Conservation (phyloP, 2,113 vertebrate genomes). For the Scartelaos histophorus region DNA sequence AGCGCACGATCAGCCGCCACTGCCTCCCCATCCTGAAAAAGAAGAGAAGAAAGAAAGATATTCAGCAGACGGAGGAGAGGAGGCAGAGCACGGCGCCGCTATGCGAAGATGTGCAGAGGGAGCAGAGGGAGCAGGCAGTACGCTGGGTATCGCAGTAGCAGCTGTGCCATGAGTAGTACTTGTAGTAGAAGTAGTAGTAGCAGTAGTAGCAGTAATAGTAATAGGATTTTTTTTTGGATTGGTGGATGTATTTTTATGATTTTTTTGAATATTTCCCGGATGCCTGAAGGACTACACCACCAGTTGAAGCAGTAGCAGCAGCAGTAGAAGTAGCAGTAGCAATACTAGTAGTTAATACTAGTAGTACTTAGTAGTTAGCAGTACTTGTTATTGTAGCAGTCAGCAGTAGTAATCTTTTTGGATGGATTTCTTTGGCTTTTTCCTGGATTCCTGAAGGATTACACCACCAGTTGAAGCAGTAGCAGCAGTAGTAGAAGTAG, state of each 20-base stretch:
- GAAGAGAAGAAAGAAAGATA: constrained; percentile 45
- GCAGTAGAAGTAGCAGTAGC: too few species aligned
- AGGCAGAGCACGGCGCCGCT: constrained; percentile 5
- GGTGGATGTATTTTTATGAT: neutral
- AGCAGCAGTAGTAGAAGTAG: neutral
- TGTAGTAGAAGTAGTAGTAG: neutral
- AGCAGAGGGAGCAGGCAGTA: constrained; percentile 22
- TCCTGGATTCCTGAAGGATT: neutral
- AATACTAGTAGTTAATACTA: neutral
- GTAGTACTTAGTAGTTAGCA: neutral
- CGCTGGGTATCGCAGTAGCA: constrained; percentile 48
- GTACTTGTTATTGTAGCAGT: neutral
- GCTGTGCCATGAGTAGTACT: neutral
- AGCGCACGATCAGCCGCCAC: neutral
- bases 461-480: neutral
- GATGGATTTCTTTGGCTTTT: too few species aligned
- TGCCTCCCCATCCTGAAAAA: constrained; percentile 25
- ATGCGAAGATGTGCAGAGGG: constrained; percentile 11
- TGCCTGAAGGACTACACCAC: too few species aligned
- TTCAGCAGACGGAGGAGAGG: constrained; percentile 37
- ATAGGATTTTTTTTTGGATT: neutral
- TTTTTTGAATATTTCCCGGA: too few species aligned
- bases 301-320: too few species aligned
- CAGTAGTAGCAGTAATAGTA: neutral
- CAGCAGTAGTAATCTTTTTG: neutral